Conservation (phyloP, 2,113 vertebrate genomes). For the Aphyosemion australe region DNA sequence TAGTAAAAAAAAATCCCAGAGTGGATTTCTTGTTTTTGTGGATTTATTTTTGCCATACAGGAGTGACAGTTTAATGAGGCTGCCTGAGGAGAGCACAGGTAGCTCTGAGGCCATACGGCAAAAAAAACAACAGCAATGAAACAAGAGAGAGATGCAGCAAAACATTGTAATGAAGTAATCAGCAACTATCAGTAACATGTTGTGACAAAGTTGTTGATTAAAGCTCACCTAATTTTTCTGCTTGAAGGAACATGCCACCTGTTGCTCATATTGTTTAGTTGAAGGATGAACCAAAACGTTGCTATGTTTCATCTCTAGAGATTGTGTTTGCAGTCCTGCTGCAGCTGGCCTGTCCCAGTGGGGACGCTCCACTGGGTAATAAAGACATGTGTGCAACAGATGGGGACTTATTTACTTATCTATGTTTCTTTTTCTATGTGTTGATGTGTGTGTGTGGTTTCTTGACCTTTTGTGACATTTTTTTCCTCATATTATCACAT, state of each 20-base stretch:
- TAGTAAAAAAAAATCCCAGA: no score
- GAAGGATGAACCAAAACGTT: slow-evolving; percentile 39
- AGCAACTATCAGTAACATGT: slow-evolving; percentile 34
- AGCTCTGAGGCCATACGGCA: background rate
- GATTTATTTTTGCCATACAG: background rate
- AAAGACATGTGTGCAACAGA: slow-evolving; percentile 31
- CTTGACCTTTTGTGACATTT: background rate
- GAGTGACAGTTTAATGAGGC: background rate
- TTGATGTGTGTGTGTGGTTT: background rate
- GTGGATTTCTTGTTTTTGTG: background rate
- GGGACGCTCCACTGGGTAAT: slow-evolving; percentile 34
- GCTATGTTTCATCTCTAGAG: slow-evolving; percentile 36
- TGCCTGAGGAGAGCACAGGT: background rate
- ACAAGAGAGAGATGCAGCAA: slow-evolving; percentile 2
- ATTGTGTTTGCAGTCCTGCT: background rate
- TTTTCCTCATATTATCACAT: slow-evolving; percentile 12
- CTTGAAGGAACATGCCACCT: slow-evolving; percentile 51
- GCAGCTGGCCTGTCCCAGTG: slow-evolving; percentile 30
- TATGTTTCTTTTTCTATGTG: slow-evolving; percentile 40
- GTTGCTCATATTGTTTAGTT: slow-evolving; percentile 48
- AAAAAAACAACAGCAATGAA: background rate
- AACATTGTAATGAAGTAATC: slow-evolving; percentile 47
- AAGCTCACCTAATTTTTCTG: slow-evolving; percentile 18
- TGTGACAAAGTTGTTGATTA: slow-evolving; percentile 53
- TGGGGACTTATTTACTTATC: slow-evolving; percentile 38